Evolutionary conservation across 1,140 invertebrate species (phyloP).

Genomic region (Argopecten irradians): DNA sequence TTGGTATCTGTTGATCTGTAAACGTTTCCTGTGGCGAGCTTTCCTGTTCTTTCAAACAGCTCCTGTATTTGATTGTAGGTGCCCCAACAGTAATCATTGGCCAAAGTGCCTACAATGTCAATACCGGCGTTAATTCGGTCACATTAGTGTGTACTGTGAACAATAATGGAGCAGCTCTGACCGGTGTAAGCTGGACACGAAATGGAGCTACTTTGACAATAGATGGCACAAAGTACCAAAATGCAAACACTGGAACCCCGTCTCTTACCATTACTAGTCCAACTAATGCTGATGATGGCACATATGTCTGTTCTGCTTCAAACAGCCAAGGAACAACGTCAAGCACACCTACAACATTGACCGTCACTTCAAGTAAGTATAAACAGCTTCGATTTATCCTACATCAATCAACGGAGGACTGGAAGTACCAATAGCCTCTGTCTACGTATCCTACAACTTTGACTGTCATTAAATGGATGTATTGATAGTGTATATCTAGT

Average conservation of each 20-base stretch:
- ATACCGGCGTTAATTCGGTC: neutral
- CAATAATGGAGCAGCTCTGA: neutral
- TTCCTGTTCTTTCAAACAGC: no score
- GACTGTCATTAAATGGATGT: no score
- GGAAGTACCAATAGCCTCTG: no score
- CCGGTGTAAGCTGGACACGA: neutral
- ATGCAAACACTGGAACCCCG: slow-evolving; percentile 24
- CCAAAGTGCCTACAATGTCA: neutral
- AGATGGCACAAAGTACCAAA: neutral
- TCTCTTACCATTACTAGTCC: slow-evolving; percentile 39
- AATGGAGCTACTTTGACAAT: neutral
- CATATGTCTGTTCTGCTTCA: slow-evolving; percentile 41
- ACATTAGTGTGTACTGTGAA: neutral
- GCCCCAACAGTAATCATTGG: neutral
- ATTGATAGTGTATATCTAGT: no score
- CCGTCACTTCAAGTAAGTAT: slow-evolving; percentile 39
- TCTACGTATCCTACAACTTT: no score
- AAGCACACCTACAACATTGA: slow-evolving; percentile 31
- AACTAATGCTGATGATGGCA: slow-evolving; percentile 38
- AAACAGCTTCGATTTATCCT: no score
- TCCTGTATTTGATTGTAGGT: no score
- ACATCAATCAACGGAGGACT: no score
- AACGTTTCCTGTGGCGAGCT: no score
- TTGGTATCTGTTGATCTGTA: no score
- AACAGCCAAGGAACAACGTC: slow-evolving; percentile 42